A percentile compares a stretch with the other conserved stretches of the same genome.
Conservation (phyloP, 1,140 invertebrate species). For the Elysia chlorotica region DNA sequence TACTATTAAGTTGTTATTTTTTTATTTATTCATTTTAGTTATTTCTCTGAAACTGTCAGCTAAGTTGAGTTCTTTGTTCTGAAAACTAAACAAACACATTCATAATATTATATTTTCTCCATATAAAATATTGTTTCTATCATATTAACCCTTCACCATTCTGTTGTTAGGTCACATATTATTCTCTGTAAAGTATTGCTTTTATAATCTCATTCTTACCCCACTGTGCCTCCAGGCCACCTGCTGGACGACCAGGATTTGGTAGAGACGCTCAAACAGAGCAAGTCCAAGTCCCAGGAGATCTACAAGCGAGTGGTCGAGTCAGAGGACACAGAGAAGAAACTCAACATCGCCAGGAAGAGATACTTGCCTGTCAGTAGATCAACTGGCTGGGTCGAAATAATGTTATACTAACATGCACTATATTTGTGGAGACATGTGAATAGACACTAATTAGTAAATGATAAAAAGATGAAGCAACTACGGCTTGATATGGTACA, state of each 20-base stretch:
- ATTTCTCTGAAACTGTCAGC: no score
- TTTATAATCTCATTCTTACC: no score
- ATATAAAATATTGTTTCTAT: not conserved
- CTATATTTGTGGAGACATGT: no score
- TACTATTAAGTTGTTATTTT: no score
- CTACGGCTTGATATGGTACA: no score
- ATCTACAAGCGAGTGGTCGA: slow-evolving; percentile 54
- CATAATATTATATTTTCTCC: not conserved
- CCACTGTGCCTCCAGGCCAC: slow-evolving; percentile 42
- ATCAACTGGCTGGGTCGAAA: no score
- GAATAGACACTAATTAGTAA: no score
- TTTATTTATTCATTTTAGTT: no score
- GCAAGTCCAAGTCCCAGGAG: slow-evolving; percentile 56
- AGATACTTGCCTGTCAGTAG: slow-evolving; percentile 55
- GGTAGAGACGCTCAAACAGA: slow-evolving; percentile 56
- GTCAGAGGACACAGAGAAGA: slow-evolving; percentile 58
- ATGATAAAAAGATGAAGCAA: no score
- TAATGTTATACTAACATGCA: no score
- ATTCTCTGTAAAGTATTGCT: no score
- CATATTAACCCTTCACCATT: not conserved
- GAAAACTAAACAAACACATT: not conserved
- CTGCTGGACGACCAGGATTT: slow-evolving; percentile 61
- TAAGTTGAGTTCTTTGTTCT: not conserved
- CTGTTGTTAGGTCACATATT: not conserved
- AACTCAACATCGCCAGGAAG: slow-evolving; percentile 53